Evolutionary conservation across 2,888 invertebrate genomes (phyloP).

Genomic region (Lymantria dispar): DNA sequence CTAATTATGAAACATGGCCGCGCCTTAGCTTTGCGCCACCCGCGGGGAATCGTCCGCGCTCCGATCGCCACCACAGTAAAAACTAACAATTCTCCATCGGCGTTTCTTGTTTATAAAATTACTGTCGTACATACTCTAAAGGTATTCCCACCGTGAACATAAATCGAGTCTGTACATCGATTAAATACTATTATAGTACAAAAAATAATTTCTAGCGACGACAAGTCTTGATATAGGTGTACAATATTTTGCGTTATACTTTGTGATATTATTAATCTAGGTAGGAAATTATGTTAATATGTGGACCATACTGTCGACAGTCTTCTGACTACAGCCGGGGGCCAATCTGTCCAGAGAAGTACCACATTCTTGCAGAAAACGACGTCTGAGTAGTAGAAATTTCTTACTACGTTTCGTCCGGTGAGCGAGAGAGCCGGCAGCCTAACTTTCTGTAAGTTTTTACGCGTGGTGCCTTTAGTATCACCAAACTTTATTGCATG

Average conservation of each 20-base stretch:
- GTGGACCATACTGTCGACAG: too few relatives aligned
- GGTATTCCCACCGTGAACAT: constrained; percentile 37
- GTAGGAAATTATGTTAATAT: background rate
- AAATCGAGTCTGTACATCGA: constrained; percentile 34
- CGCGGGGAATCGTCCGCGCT: constrained; percentile 55
- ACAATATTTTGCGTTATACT: background rate
- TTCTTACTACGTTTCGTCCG: too few relatives aligned
- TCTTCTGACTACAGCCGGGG: too few relatives aligned
- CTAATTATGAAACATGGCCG: constrained; percentile 73
- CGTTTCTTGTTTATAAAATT: constrained; percentile 54
- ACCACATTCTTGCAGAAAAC: too few relatives aligned
- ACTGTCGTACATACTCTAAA: constrained; percentile 40
- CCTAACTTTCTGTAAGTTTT: too few relatives aligned
- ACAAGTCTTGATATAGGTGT: constrained; percentile 1
- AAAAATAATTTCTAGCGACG: constrained; percentile 14
- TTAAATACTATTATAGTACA: constrained; percentile 26
- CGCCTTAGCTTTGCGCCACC: constrained; percentile 65
- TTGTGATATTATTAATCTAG: background rate
- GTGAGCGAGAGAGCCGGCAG: too few relatives aligned
- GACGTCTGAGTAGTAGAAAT: too few relatives aligned
- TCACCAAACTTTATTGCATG: too few relatives aligned
- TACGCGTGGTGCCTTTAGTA: too few relatives aligned
- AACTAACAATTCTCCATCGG: constrained; percentile 52
- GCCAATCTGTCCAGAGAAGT: too few relatives aligned
- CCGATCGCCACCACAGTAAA: constrained; percentile 50